Base-by-base conservation (phyloP, 2,113 vertebrate species). In the Scopus umbretta region DNA sequence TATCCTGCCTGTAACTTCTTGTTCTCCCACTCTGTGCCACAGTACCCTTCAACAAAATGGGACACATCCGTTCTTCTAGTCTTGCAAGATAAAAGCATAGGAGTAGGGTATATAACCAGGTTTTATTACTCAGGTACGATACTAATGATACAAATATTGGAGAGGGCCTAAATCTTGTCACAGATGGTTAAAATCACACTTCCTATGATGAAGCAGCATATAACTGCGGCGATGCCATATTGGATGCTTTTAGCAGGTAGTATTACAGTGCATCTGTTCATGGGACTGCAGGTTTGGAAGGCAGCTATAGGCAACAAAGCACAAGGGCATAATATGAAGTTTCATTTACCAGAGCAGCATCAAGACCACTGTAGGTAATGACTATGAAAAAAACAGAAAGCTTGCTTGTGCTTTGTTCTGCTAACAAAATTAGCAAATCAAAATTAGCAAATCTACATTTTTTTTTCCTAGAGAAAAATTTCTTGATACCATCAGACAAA, bases 181-280 rank as follows among this genome's bases (percentile, higher is more conserved):
- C 40, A 30, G n/a, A 17, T 15, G n/a, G 29, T 45, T 40, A n/a
- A 27, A 65, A 22, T 18, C 47, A 62, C n/a, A 15, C 25, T 42
- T 40, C 18, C 30, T 14, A 5, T 4, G 7, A 36, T 2, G 20
- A 40, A 42, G 80, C 16, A 62, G 29, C 53, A 83, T 3, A 0
- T 12, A 55, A 21, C 9, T 10, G 30, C 49, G 27, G 21, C 3
- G 0, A 42, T 55, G 20, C 36, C 5, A 3, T 6, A 8, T 1
- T 10, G 16, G 27, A 36, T 50, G 50, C 18, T 43, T 32, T 72
- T 9, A 56, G 50, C 56, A 23, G 43, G 58, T 7, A 43, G 66
- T 22, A 10, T 18, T 20, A 29, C 25, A 10, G 26, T 5, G 71
- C 25, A 10, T 34, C 70, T 10, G 8, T 38, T 49, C 27, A 4